phyloP scores from a whole-genome alignment of 2,888 invertebrate species.

The Psylliodes chrysocephalus region DNA sequence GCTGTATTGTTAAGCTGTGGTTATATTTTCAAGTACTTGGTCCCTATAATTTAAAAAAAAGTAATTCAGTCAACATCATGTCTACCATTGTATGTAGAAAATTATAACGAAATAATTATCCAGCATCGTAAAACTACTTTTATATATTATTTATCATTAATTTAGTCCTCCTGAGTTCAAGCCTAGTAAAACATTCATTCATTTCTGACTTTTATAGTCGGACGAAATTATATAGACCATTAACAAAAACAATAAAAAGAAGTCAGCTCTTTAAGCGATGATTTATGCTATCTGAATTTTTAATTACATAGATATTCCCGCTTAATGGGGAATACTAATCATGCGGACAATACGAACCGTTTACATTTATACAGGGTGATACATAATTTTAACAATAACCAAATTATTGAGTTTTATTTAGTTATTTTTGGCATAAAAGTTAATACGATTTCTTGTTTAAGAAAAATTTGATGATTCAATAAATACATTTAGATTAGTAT shows the following conservation, averaged over 20 bases:
- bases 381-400: not conserved
- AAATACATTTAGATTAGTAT: too few species aligned
- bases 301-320: conserved; percentile 6
- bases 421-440: too few species aligned
- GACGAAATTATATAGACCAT: conserved; percentile 17
- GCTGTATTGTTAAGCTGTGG: too few species aligned
- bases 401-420: not conserved
- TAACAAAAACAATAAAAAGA: conserved; percentile 16
- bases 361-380: conserved; percentile 1
- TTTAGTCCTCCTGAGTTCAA: not conserved
- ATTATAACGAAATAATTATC: not conserved
- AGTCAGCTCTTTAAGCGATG: not conserved
- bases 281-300: conserved; percentile 14
- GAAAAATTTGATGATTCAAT: too few species aligned
- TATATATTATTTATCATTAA: not conserved
- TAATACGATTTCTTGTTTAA: too few species aligned
- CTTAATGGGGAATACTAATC: conserved; percentile 5
- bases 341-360: conserved; percentile 2
- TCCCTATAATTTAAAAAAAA: too few species aligned
- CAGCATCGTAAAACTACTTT: too few species aligned
- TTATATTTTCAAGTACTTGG: too few species aligned
- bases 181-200: conserved; percentile 3
- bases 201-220: conserved; percentile 4
- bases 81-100: not conserved
- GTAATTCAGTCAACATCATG: too few species aligned